These are phyloP conservation scores for Palythoa heliodiscus DNA, from an alignment of 92 coral and sea anemone species.

Conservation along the genomic window DNA sequence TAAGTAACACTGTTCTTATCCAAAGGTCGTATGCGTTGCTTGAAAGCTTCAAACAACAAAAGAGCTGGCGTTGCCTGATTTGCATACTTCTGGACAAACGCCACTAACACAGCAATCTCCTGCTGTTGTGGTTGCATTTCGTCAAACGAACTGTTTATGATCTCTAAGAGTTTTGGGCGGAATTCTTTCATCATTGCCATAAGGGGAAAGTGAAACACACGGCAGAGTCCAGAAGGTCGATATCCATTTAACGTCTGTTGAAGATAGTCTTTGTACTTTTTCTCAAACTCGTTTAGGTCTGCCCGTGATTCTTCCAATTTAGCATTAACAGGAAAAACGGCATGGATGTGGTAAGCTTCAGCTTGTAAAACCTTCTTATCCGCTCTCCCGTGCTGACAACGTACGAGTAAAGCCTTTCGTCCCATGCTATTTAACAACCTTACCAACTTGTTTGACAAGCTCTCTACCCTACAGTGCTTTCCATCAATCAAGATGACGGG, in stretches of 20 bases:
- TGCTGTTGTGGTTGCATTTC: slow-evolving; percentile 61
- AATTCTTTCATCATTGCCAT: slow-evolving; percentile 77
- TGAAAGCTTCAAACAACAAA: slow-evolving; percentile 71
- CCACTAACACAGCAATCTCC: slow-evolving; percentile 82
- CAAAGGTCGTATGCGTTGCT: slow-evolving; percentile 42
- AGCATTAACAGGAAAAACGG: slow-evolving; percentile 66
- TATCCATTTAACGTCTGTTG: slow-evolving; percentile 42
- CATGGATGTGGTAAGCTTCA: slow-evolving; percentile 62
- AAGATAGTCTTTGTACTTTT: slow-evolving; percentile 68
- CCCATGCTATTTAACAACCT: slow-evolving; percentile 72
- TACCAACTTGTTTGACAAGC: slow-evolving; percentile 63
- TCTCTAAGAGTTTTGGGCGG: slow-evolving; percentile 62
- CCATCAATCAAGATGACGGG: slow-evolving; percentile 84
- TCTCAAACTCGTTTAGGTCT: slow-evolving; percentile 72
- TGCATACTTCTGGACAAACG: slow-evolving; percentile 79
- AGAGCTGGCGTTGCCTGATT: slow-evolving; percentile 81
- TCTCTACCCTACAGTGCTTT: slow-evolving; percentile 71
- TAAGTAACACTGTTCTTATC: slow-evolving; percentile 62
- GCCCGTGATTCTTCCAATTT: slow-evolving; percentile 77
- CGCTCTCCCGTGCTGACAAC: slow-evolving; percentile 71
- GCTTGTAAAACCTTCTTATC: slow-evolving; percentile 22
- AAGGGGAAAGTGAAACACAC: slow-evolving; percentile 92
- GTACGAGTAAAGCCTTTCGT: slow-evolving; percentile 69
- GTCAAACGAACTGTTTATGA: slow-evolving; percentile 67
- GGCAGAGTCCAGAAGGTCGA: slow-evolving; percentile 44